Evolutionary conservation across 2,797 vertebrate genomes (phyloP).

Genomic region (Alcedo quadribrachys): DNA sequence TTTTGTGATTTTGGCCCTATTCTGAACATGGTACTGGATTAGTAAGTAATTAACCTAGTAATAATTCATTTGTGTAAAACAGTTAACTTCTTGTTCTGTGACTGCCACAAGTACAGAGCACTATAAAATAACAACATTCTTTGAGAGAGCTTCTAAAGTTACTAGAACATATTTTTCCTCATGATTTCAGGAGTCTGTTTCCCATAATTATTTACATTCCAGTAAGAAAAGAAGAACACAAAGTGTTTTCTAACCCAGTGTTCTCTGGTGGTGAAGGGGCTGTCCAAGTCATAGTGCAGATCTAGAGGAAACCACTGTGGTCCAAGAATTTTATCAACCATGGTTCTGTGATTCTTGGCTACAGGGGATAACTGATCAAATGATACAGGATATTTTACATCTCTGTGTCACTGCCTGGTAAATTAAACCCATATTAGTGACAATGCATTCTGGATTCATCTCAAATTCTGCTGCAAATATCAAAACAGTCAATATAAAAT

Average conservation of each 20-base stretch:
- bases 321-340: background rate
- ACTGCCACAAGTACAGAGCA: background rate
- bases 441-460: background rate
- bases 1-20: background rate
- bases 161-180: background rate
- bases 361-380: background rate
- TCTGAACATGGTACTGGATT: background rate
- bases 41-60: background rate
- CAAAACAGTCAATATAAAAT: background rate
- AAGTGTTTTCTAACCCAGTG: background rate
- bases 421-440: background rate
- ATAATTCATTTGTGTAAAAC: background rate
- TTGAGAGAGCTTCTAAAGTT: background rate
- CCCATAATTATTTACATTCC: background rate
- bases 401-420: background rate
- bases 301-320: background rate
- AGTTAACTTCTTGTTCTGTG: background rate
- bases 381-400: rapidly evolving
- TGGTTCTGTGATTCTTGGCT: background rate
- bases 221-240: background rate
- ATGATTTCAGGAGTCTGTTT: background rate
- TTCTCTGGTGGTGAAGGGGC: background rate
- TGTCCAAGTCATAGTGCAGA: background rate
- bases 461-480: background rate
- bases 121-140: background rate